phyloP scores from a whole-genome alignment of 1,140 invertebrate genomes.

The Drosophila tropicalis region DNA sequence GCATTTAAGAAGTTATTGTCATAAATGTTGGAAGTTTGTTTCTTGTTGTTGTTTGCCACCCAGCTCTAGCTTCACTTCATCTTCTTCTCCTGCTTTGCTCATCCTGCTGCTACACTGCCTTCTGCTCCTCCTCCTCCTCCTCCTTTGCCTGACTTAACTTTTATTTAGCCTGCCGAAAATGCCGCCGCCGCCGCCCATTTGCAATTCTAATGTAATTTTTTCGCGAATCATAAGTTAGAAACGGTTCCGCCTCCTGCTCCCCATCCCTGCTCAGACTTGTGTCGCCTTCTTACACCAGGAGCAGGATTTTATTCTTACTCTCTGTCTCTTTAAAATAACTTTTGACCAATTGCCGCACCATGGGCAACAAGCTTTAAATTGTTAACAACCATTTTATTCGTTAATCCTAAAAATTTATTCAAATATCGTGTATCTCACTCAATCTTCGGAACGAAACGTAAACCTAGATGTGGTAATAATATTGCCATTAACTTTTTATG shows the following conservation, averaged over 20 bases:
- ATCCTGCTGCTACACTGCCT: background rate
- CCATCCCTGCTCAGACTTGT: constrained; percentile 23
- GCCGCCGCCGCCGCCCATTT: constrained; percentile 58
- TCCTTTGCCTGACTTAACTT: constrained; percentile 61
- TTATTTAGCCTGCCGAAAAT: constrained; percentile 56
- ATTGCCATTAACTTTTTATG: background rate
- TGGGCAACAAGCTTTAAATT: constrained; percentile 15
- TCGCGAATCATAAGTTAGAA: constrained; percentile 79
- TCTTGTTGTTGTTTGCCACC: constrained; percentile 24
- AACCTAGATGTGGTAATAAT: background rate
- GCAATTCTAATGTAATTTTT: constrained; percentile 82
- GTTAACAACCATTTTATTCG: too few relatives aligned
- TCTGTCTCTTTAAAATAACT: constrained; percentile 22
- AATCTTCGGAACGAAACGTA: too few relatives aligned
- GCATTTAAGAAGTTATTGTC: constrained; percentile 81
- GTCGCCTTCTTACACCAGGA: constrained; percentile 18
- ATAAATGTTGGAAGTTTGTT: constrained; percentile 79
- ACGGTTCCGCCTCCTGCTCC: constrained; percentile 10
- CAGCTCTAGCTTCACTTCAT: background rate
- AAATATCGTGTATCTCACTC: too few relatives aligned
- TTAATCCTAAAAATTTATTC: too few relatives aligned
- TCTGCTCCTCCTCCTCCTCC: constrained; percentile 5
- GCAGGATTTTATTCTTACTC: constrained; percentile 33
- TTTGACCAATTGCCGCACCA: constrained; percentile 67
- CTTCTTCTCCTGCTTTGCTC: background rate